These are phyloP conservation scores for Chaetops frenatus DNA, from an alignment of 2,113 vertebrate genomes.

Conservation along the genomic window DNA sequence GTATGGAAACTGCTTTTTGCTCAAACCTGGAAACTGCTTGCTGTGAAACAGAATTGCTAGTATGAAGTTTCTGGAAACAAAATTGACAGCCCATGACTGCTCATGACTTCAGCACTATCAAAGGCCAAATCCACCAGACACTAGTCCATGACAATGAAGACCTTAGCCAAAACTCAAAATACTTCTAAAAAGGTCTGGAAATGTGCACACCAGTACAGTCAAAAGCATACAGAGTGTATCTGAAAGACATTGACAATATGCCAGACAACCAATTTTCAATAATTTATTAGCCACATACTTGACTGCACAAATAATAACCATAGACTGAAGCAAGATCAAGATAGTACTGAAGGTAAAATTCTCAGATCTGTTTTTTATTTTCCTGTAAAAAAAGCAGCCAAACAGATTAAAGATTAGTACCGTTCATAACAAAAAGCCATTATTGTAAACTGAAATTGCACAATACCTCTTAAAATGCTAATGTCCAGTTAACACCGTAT, in stretches of 20 bases:
- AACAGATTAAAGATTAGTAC: background rate
- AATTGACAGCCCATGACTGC: background rate
- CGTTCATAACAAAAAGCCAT: background rate
- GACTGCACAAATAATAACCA: background rate
- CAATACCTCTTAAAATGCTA: background rate
- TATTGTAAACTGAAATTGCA: background rate
- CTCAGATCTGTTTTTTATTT: background rate
- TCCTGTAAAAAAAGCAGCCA: background rate
- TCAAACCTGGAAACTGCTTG: background rate
- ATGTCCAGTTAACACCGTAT: background rate
- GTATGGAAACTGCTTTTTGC: background rate
- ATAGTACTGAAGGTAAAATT: background rate
- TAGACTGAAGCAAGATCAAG: background rate
- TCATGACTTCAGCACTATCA: background rate
- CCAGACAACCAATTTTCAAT: background rate
- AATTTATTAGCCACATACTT: background rate
- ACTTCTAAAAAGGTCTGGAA: background rate
- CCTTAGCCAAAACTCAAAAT: background rate
- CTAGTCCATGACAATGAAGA: background rate
- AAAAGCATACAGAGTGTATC: background rate
- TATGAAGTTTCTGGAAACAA: background rate
- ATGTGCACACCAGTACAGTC: background rate
- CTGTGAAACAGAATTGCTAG: background rate
- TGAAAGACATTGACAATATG: background rate
- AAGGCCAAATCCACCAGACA: background rate